phyloP scores from a whole-genome alignment of 2,888 invertebrate species.

The Epiblema foenella region DNA sequence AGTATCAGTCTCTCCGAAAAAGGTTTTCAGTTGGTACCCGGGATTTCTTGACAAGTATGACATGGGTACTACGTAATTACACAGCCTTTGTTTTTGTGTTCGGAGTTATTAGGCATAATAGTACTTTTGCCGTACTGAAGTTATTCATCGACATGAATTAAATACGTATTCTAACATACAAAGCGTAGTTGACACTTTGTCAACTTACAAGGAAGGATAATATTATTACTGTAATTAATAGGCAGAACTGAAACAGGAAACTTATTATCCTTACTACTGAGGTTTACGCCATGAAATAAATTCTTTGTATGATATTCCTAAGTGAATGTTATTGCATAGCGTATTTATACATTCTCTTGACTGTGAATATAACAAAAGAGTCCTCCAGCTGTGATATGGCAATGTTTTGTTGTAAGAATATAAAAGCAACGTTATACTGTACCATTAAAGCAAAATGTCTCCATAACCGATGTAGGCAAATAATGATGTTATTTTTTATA shows the following conservation, averaged over 20 bases:
- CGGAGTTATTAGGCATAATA: neutral
- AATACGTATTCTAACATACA: neutral
- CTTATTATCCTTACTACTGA: slow-evolving; percentile 24
- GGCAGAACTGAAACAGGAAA: slow-evolving; percentile 24
- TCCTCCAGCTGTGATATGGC: slow-evolving; percentile 26
- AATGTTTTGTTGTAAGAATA: slow-evolving; percentile 14
- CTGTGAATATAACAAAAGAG: slow-evolving; percentile 16
- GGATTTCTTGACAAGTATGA: slow-evolving; percentile 27
- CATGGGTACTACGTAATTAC: slow-evolving; percentile 24
- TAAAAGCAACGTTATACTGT: slow-evolving; percentile 8
- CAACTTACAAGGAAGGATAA: slow-evolving; percentile 11
- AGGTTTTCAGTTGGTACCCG: slow-evolving; percentile 10
- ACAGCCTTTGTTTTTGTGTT: slow-evolving; percentile 17
- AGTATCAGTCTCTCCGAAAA: slow-evolving; percentile 6
- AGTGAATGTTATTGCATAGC: slow-evolving; percentile 21
- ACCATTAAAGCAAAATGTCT: neutral
- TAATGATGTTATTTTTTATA: too few relatives aligned
- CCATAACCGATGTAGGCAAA: slow-evolving; percentile 1
- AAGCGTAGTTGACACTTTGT: neutral
- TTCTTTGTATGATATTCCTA: slow-evolving; percentile 21
- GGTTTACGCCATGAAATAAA: slow-evolving; percentile 22
- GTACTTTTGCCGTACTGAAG: neutral
- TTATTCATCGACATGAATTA: neutral
- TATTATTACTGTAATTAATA: slow-evolving; percentile 1
- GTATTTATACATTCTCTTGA: slow-evolving; percentile 13